Conservation (phyloP, 2,888 invertebrate species). For the Chaetogeoica ovagalla region DNA sequence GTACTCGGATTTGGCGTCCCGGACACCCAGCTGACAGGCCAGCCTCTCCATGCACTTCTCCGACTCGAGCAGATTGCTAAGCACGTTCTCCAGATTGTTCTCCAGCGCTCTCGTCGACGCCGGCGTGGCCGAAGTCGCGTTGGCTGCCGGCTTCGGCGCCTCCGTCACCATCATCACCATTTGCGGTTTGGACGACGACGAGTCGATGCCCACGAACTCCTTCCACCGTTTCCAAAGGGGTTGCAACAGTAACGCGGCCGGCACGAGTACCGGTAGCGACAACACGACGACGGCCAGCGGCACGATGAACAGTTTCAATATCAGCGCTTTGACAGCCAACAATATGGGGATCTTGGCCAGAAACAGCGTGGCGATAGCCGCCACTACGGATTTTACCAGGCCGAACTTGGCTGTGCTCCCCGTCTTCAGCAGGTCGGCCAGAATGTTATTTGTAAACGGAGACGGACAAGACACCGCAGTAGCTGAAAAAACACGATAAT, state of each 20-base stretch:
- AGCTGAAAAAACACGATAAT: constrained; percentile 5
- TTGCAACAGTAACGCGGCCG: constrained; percentile 55
- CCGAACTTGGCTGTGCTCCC: constrained; percentile 52
- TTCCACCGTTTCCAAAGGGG: constrained; percentile 55
- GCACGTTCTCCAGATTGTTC: constrained; percentile 40
- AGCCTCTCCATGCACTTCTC: constrained; percentile 55
- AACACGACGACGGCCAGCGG: constrained; percentile 56
- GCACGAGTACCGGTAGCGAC: constrained; percentile 56
- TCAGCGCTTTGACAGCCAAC: constrained; percentile 54
- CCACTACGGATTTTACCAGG: constrained; percentile 51
- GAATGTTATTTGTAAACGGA: constrained; percentile 42
- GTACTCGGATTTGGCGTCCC: constrained; percentile 55
- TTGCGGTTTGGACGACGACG: constrained; percentile 39
- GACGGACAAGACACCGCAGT: constrained; percentile 29
- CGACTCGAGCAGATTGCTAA: constrained; percentile 54
- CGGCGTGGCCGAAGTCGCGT: constrained; percentile 22
- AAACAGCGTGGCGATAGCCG: constrained; percentile 53
- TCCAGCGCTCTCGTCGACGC: constrained; percentile 29
- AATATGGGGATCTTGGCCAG: constrained; percentile 54
- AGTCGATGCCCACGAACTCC: constrained; percentile 42
- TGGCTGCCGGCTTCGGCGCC: constrained; percentile 14
- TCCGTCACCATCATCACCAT: constrained; percentile 46
- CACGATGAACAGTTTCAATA: constrained; percentile 56
- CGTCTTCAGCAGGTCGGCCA: constrained; percentile 46
- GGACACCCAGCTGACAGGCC: constrained; percentile 56